phyloP scores from a whole-genome alignment of 2,113 vertebrate genomes.

The Corythaeola cristata region DNA sequence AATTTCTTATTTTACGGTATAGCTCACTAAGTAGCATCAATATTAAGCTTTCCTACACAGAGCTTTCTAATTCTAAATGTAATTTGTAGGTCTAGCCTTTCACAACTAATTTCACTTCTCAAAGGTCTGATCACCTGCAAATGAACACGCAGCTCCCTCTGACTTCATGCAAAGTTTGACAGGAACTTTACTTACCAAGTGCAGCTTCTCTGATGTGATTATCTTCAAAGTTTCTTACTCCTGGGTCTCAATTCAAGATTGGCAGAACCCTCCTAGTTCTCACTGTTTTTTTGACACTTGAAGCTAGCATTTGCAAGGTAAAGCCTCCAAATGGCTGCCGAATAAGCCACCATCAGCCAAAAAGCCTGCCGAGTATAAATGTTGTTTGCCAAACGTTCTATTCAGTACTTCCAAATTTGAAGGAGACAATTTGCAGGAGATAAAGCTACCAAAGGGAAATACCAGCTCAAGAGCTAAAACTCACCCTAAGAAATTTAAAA shows the following conservation, averaged over 20 bases:
- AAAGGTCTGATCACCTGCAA: not conserved
- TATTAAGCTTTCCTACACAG: not conserved
- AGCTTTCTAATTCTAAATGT: not conserved
- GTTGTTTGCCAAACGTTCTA: slow-evolving; percentile 28
- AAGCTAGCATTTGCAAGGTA: slow-evolving; percentile 45
- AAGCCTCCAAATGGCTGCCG: slow-evolving; percentile 8
- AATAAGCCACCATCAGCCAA: slow-evolving; percentile 2
- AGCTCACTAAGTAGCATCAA: not conserved
- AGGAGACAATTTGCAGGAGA: not conserved
- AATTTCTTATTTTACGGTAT: not conserved
- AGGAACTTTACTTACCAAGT: slow-evolving; percentile 42
- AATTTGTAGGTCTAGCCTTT: not conserved
- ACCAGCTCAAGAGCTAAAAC: not conserved
- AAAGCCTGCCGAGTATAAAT: slow-evolving; percentile 42
- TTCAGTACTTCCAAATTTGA: not conserved
- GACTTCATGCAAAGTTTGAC: slow-evolving; percentile 29
- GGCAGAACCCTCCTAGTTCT: slow-evolving; percentile 27
- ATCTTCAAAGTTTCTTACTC: slow-evolving; percentile 53
- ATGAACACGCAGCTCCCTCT: not conserved
- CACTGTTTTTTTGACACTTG: slow-evolving; percentile 31
- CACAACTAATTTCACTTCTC: not conserved
- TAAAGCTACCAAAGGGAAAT: not conserved
- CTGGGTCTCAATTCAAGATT: slow-evolving; percentile 36
- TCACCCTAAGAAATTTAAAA: not conserved
- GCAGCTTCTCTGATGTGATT: not conserved